Evolutionary conservation across 1,140 invertebrate genomes (phyloP).

Genomic region (Penaeus japonicus): DNA sequence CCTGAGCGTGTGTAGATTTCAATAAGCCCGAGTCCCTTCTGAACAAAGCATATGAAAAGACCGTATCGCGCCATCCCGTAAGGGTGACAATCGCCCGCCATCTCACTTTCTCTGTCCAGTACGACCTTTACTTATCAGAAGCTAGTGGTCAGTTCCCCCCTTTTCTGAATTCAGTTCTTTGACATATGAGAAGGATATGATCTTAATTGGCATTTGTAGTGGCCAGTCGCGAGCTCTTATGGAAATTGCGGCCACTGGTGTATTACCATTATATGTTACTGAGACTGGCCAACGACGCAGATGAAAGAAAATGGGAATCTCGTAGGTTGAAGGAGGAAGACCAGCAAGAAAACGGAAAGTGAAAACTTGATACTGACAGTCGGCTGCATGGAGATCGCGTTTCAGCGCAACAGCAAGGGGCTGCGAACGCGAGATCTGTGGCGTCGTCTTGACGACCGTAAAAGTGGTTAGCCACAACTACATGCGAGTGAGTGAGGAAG

Average conservation of each 20-base stretch:
- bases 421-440: too few species aligned
- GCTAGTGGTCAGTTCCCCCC: constrained; percentile 36
- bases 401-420: too few species aligned
- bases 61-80: neutral
- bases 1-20: neutral
- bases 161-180: constrained; percentile 56
- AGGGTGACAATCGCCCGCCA: neutral
- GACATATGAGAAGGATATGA: constrained; percentile 55
- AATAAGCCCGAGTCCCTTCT: neutral
- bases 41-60: neutral
- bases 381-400: too few species aligned
- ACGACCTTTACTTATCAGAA: constrained; percentile 46
- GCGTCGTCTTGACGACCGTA: too few species aligned
- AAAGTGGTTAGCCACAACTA: too few species aligned
- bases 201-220: constrained; percentile 55
- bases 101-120: neutral
- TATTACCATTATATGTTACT: constrained; percentile 44
- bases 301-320: neutral
- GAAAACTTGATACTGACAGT: too few species aligned
- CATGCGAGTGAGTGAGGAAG: too few species aligned
- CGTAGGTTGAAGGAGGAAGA: neutral
- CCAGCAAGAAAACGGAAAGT: too few species aligned
- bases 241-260: constrained; percentile 48
- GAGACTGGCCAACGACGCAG: neutral
- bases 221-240: constrained; percentile 50